Evolutionary conservation across 1,140 invertebrate species (phyloP), one percentile per base, ranked within the genome.

Genomic region (Archivesica marissinica): DNA sequence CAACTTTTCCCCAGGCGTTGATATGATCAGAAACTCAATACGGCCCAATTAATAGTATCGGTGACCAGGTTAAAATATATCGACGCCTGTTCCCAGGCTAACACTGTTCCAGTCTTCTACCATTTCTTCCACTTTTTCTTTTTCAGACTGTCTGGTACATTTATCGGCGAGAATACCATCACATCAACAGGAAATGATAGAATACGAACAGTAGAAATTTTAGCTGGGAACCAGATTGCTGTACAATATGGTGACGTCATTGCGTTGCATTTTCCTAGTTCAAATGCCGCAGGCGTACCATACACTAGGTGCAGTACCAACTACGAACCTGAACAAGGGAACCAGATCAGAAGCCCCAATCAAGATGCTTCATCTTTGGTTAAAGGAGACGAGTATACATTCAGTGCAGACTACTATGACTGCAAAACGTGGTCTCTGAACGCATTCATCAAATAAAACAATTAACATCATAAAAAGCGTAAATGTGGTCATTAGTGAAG

Each of bases 381-480:
- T 35, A 30, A 3, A 2, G 75, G 75, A 33, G 38, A 3, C 20
- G 39, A 11, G 20, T 54, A 77, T 20, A 11, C 30, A 4, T 77
- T 77, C n/a, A 2, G 1, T 20, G 0, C 9, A 0, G 30, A 38
- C 25, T 28, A 13, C 44, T 70, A 50, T 11, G 30, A 35, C 25
- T 77, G 75, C 39, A 77, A 59, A 35, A 77, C 75, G 0, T 61
- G 52, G 75, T 77, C 75, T 2, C 30, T 77, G 20, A 77, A 77
- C 25, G 75, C 75, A 23, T 77, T 25, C 23, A 61, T 77, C 23
- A 77, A 77, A 59, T 77, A 77, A 61, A 23, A 3, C 2, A 2
- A 66, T 66, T 20, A n/a, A n/a, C n/a, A n/a, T n/a, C n/a, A n/a
- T n/a, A n/a, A n/a, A n/a, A n/a, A n/a, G n/a, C n/a, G n/a, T n/a